phyloP scores from a whole-genome alignment of 2,797 vertebrate species.

The Onychomys arenicola region DNA sequence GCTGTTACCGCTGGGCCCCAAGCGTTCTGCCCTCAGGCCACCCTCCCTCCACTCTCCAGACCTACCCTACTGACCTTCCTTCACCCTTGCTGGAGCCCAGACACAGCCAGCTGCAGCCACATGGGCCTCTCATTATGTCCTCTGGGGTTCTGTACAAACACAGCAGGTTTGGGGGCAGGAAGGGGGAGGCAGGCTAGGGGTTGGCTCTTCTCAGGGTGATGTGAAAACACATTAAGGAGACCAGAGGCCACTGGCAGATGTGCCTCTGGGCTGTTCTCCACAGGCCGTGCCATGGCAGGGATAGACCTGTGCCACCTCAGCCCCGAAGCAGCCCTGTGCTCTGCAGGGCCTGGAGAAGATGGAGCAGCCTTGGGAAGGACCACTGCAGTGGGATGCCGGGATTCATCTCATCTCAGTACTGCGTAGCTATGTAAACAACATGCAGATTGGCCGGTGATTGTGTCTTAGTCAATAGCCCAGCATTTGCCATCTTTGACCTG shows the following conservation, averaged over 20 bases:
- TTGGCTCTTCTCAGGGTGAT: not conserved
- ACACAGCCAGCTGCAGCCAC: slow-evolving; percentile 38
- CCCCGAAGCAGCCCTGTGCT: not conserved
- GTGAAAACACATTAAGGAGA: not conserved
- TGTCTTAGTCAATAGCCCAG: slow-evolving; percentile 53
- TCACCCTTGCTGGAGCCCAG: not conserved
- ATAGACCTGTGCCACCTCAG: not conserved
- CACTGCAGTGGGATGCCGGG: not conserved
- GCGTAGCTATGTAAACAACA: slow-evolving; percentile 67
- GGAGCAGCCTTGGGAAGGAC: not conserved
- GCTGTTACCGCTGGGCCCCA: not conserved
- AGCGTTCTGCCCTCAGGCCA: not conserved
- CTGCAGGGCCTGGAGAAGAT: too few species aligned
- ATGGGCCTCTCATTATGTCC: not conserved
- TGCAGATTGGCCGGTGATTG: slow-evolving; percentile 51
- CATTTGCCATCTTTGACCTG: slow-evolving; percentile 65
- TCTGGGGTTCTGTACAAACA: slow-evolving; percentile 28
- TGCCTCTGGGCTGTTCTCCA: not conserved
- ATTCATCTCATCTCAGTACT: too few species aligned
- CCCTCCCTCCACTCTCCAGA: not conserved
- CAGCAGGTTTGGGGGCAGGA: not conserved
- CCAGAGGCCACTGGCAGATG: not conserved
- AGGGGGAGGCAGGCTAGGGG: not conserved
- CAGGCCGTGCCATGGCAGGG: too few species aligned
- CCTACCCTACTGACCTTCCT: not conserved